Conservation (phyloP, 1,140 invertebrate genomes). For the Drosophila quadrilineata region DNA sequence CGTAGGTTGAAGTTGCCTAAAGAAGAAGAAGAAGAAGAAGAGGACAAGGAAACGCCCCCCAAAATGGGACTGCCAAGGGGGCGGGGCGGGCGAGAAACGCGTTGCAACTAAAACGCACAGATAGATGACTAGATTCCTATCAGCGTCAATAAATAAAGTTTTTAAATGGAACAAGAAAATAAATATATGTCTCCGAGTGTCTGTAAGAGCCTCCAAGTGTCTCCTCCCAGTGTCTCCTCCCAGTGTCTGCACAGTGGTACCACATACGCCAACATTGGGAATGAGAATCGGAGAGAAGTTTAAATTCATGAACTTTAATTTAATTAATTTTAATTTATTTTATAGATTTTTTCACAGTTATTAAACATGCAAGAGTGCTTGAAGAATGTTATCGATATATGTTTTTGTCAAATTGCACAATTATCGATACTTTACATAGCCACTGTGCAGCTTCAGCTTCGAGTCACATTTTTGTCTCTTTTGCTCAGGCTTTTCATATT, state of each 20-base stretch:
- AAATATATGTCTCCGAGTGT: slow-evolving; percentile 63
- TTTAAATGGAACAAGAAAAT: slow-evolving; percentile 78
- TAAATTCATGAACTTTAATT: too few species aligned
- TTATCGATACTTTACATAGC: not conserved
- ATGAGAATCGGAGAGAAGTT: not conserved
- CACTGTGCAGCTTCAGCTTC: slow-evolving; percentile 17
- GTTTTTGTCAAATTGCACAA: too few species aligned
- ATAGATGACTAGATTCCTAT: slow-evolving; percentile 76
- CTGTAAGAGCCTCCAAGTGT: slow-evolving; percentile 55
- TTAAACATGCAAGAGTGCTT: too few species aligned
- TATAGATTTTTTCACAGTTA: not conserved
- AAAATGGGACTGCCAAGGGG: too few species aligned
- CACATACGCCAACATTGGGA: not conserved
- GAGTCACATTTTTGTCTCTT: slow-evolving; percentile 3
- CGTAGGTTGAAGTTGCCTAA: too few species aligned
- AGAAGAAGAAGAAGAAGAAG: not conserved
- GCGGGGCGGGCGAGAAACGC: not conserved
- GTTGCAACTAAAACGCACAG: slow-evolving; percentile 57
- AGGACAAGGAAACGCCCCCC: not conserved
- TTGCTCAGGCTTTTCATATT: slow-evolving; percentile 51
- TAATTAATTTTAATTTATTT: not conserved
- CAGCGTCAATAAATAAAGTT: slow-evolving; percentile 78
- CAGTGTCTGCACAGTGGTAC: slow-evolving; percentile 24
- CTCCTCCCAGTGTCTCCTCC: slow-evolving; percentile 46
- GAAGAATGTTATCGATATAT: too few species aligned